Conservation (phyloP, 2,888 invertebrate genomes). For the Synanthedon andrenaeformis region DNA sequence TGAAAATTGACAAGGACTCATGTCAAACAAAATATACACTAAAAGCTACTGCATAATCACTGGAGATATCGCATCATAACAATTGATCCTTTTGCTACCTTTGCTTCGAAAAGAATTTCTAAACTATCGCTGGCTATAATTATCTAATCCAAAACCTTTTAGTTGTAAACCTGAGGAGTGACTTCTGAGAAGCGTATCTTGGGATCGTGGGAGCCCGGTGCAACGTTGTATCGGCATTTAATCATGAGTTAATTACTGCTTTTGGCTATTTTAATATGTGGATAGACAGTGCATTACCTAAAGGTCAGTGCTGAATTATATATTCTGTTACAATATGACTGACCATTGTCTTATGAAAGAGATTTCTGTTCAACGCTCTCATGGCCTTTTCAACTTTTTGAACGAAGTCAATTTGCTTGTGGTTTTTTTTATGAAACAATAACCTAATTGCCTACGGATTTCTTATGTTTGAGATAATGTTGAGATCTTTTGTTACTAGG, state of each 20-base stretch:
- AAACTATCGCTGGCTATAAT: constrained; percentile 31
- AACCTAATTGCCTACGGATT: no score
- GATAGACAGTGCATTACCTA: constrained; percentile 60
- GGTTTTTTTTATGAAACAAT: no score
- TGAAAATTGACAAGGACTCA: constrained; percentile 36
- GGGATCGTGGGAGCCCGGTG: constrained; percentile 11
- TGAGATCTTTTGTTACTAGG: no score
- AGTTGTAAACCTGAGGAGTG: constrained; percentile 44
- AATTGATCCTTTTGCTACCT: constrained; percentile 23
- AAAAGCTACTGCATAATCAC: constrained; percentile 52
- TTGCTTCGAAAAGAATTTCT: constrained; percentile 8
- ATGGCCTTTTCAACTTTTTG: not conserved
- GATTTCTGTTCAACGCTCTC: not conserved
- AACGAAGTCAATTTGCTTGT: no score
- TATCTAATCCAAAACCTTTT: constrained; percentile 70
- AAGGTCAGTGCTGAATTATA: constrained; percentile 22
- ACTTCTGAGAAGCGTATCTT: constrained; percentile 56
- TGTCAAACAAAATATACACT: constrained; percentile 18
- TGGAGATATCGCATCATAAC: constrained; percentile 40
- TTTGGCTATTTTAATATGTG: constrained; percentile 45
- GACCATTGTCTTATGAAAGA: constrained; percentile 12
- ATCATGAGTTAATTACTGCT: constrained; percentile 60
- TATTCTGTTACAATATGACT: constrained; percentile 6
- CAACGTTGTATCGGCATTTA: constrained; percentile 35
- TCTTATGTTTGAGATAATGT: no score